Evolutionary conservation across 2,797 vertebrate species (phyloP).

Genomic region (Tokudaia tokunoshimensis): DNA sequence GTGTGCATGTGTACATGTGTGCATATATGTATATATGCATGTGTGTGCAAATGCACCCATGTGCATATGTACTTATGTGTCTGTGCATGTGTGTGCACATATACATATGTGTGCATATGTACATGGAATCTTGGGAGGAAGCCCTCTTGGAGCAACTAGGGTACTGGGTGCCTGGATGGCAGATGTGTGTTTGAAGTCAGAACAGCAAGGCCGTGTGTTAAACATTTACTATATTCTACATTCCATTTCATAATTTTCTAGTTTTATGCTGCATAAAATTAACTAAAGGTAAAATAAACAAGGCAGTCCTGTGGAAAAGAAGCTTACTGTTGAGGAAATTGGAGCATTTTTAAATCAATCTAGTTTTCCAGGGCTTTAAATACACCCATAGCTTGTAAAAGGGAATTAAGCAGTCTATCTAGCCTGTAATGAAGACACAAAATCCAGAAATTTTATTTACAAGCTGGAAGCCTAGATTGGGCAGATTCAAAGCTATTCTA

Average conservation of each 20-base stretch:
- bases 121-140: neutral
- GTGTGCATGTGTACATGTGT: neutral
- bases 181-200: neutral
- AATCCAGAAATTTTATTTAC: neutral
- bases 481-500: neutral
- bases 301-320: neutral
- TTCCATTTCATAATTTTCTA: neutral
- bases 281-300: conserved; percentile 6
- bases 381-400: neutral
- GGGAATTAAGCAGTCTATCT: neutral
- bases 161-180: neutral
- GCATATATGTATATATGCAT: too few relatives aligned
- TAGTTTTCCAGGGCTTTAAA: neutral
- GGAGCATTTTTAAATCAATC: neutral
- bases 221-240: neutral
- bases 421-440: neutral
- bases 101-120: neutral
- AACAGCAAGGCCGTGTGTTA: neutral
- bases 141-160: neutral
- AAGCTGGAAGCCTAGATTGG: neutral
- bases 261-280: neutral
- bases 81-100: neutral
- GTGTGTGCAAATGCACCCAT: neutral
- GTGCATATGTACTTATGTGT: neutral
- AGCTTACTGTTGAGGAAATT: neutral